phyloP scores from a whole-genome alignment of 2,888 invertebrate genomes.

The Carabus problematicus region DNA sequence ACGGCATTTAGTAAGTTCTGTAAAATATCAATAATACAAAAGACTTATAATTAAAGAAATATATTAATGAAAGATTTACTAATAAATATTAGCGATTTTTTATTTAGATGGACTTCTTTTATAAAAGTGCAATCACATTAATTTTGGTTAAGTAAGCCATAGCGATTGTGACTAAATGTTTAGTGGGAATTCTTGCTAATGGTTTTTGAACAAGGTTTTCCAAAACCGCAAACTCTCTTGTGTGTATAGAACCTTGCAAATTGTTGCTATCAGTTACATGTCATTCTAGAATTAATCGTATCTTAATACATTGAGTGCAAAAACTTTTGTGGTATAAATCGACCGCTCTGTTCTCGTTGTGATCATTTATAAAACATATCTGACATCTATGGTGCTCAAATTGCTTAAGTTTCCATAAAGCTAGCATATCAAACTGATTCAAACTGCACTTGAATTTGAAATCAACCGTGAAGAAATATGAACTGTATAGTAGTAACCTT shows the following conservation, averaged over 20 bases:
- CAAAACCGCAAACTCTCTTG: background rate
- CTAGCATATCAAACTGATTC: too few species aligned
- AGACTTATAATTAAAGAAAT: too few species aligned
- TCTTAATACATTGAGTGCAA: constrained; percentile 24
- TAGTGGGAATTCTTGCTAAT: too few species aligned
- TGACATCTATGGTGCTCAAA: constrained; percentile 24
- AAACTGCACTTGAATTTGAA: background rate
- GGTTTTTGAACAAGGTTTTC: background rate
- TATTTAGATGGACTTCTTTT: too few species aligned
- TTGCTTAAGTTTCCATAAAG: constrained; percentile 7
- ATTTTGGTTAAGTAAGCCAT: too few species aligned
- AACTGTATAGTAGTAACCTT: background rate
- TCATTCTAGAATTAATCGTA: constrained; percentile 31
- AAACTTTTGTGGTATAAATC: constrained; percentile 30
- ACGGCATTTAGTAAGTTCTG: too few species aligned
- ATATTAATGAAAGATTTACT: too few species aligned
- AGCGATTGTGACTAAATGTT: too few species aligned
- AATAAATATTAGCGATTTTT: too few species aligned
- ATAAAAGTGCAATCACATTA: too few species aligned
- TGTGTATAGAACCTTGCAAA: background rate
- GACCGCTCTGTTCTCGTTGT: constrained; percentile 26
- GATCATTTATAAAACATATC: constrained; percentile 26
- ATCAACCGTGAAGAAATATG: background rate
- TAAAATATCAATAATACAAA: too few species aligned
- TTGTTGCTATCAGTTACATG: background rate